These are phyloP conservation scores for Augiades crinisus DNA, from an alignment of 2,888 invertebrate genomes.

Conservation along the genomic window DNA sequence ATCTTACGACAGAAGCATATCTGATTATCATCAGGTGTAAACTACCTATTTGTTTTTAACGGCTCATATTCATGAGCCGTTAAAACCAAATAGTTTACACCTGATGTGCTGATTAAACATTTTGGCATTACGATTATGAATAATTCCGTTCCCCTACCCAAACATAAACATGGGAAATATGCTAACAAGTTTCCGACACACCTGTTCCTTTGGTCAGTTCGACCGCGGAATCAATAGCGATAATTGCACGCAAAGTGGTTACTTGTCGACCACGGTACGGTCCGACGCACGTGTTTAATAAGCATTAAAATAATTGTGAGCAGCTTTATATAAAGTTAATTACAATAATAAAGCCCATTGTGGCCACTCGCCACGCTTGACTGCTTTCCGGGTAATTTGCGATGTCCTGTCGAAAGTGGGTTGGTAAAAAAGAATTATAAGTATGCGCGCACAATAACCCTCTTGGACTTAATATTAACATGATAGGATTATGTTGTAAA, in stretches of 20 bases:
- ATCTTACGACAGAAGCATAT: too few relatives aligned
- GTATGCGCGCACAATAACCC: neutral
- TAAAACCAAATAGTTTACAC: too few relatives aligned
- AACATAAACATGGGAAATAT: constrained; percentile 39
- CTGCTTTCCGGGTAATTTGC: constrained; percentile 69
- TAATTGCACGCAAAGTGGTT: constrained; percentile 63
- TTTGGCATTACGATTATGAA: neutral
- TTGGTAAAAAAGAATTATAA: constrained; percentile 8
- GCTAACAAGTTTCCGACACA: constrained; percentile 37
- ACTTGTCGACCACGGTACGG: constrained; percentile 52
- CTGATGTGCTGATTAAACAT: neutral
- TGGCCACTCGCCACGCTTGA: constrained; percentile 60
- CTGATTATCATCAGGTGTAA: too few relatives aligned
- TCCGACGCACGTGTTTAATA: constrained; percentile 74
- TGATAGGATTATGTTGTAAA: too few relatives aligned
- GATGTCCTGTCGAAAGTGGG: constrained; percentile 58
- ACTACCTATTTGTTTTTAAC: too few relatives aligned
- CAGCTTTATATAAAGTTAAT: constrained; percentile 76
- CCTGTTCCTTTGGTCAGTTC: constrained; percentile 51
- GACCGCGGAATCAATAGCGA: constrained; percentile 78
- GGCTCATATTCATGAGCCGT: too few relatives aligned
- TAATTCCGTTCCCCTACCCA: constrained; percentile 14
- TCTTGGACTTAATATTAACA: constrained; percentile 3
- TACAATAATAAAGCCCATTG: constrained; percentile 68
- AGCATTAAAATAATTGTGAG: constrained; percentile 70